Percentiles rank a stretch among this genome's conserved stretches.
These are phyloP conservation scores for Agapornis canus DNA, from an alignment of 2,797 vertebrate species.

Conservation along the genomic window DNA sequence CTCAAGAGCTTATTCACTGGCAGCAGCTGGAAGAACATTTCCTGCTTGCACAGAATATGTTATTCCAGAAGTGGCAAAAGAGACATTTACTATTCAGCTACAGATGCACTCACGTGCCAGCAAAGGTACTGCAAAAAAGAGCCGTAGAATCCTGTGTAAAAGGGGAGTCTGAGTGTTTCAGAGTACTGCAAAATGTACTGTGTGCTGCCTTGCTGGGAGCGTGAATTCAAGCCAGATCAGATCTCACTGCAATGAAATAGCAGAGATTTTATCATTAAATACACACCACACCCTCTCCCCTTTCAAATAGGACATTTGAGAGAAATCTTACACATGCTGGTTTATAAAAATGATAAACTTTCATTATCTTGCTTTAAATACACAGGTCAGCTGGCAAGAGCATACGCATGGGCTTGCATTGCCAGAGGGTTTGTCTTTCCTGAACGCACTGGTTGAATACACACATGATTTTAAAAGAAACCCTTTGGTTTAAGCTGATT, in stretches of 20 bases:
- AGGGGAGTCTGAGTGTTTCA: not conserved
- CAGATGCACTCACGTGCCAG: fast-evolving
- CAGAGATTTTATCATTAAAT: not conserved
- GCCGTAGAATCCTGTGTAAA: not conserved
- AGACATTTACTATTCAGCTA: not conserved
- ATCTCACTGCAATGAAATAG: not conserved
- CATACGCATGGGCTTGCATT: not conserved
- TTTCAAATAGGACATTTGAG: not conserved
- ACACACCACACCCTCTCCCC: not conserved
- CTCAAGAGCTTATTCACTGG: not conserved
- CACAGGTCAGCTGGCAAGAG: not conserved
- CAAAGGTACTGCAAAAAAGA: not conserved
- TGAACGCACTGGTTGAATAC: not conserved
- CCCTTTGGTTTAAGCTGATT: not conserved
- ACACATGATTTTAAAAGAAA: not conserved
- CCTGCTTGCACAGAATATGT: not conserved
- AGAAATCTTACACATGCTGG: not conserved
- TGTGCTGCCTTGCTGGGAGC: not conserved
- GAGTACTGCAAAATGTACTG: not conserved
- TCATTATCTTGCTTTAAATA: slow-evolving; percentile 4
- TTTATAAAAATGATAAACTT: not conserved
- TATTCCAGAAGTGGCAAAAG: not conserved
- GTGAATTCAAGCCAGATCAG: not conserved
- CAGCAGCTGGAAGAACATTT: not conserved
- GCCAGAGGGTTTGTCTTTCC: not conserved